Percentiles rank a stretch among this genome's conserved stretches.
Conservation (phyloP, 2,888 invertebrate species). For the Unio pictorum region DNA sequence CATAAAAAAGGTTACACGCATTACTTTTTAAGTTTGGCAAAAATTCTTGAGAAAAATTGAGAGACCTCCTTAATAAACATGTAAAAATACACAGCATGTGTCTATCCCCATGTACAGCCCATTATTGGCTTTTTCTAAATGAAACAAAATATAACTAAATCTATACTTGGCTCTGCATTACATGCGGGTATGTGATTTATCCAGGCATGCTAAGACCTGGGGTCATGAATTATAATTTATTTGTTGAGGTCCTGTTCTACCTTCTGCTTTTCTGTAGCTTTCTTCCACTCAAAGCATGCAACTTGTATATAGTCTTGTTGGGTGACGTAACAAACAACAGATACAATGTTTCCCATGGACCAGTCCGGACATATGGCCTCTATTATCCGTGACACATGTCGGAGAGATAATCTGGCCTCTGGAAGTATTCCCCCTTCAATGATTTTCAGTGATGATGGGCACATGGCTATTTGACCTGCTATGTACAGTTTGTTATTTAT, state of each 20-base stretch:
- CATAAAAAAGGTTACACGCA: no score
- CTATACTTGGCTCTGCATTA: no score
- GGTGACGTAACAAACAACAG: conserved; percentile 91
- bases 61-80: no score
- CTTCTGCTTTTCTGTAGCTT: conserved; percentile 74
- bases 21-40: no score
- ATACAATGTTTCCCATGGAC: conserved; percentile 84
- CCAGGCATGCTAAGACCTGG: background rate
- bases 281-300: conserved; percentile 85
- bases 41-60: no score
- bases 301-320: conserved; percentile 80
- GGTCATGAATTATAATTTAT: background rate
- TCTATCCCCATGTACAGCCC: no score
- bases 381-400: conserved; percentile 87
- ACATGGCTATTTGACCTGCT: conserved; percentile 92
- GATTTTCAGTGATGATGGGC: conserved; percentile 85
- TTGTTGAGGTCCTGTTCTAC: background rate
- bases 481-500: conserved; percentile 87
- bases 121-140: no score
- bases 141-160: no score
- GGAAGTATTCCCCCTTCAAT: conserved; percentile 82
- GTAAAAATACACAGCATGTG: no score
- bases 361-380: conserved; percentile 84
- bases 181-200: background rate
- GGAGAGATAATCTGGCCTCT: conserved; percentile 86